Percentiles rank a stretch among this genome's conserved stretches.
Conservation (phyloP, 2,888 invertebrate species). For the Branchipolynoe longqiensis region DNA sequence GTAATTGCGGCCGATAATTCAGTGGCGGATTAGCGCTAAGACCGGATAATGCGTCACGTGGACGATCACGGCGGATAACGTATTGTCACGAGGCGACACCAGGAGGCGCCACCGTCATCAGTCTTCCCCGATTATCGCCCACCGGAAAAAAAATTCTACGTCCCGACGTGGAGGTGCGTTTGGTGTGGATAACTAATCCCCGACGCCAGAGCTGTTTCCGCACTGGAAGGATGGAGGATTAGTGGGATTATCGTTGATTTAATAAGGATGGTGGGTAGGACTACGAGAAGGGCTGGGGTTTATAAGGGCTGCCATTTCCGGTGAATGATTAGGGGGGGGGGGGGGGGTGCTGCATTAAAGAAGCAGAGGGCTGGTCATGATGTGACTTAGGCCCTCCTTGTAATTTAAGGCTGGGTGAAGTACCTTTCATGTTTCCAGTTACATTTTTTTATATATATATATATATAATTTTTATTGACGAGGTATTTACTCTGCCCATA, state of each 20-base stretch:
- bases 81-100: constrained; percentile 40
- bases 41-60: constrained; percentile 44
- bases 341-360: too few relatives aligned
- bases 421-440: too few relatives aligned
- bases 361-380: too few relatives aligned
- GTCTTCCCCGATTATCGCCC: constrained; percentile 35
- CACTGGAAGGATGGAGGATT: neutral
- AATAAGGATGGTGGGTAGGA: too few relatives aligned
- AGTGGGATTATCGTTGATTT: constrained; percentile 33
- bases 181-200: neutral
- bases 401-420: too few relatives aligned
- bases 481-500: too few relatives aligned
- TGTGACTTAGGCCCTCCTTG: too few relatives aligned
- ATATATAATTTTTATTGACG: too few relatives aligned
- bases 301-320: too few relatives aligned
- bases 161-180: neutral
- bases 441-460: too few relatives aligned
- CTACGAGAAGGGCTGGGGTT: too few relatives aligned
- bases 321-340: too few relatives aligned
- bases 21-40: constrained; percentile 40
- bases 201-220: neutral
- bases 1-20: constrained; percentile 33
- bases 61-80: constrained; percentile 45
- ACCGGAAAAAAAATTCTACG: neutral
- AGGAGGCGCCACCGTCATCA: constrained; percentile 7